Evolutionary conservation across 2,113 vertebrate species (phyloP).

Genomic region (Amphiprion percula): DNA sequence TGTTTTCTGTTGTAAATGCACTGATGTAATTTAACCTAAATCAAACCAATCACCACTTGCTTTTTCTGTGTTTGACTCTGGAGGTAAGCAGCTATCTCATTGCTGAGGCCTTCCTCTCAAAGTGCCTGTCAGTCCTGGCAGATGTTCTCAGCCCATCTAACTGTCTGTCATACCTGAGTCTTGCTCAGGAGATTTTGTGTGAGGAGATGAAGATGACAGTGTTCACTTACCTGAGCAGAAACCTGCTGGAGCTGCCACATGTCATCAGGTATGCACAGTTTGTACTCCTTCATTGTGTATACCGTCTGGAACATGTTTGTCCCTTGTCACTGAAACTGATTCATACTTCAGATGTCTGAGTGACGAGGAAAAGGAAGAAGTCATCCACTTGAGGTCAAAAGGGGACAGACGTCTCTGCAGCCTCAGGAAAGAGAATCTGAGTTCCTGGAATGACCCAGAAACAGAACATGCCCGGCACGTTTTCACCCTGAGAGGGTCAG

Average conservation of each 20-base stretch:
- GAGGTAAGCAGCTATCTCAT: conserved; percentile 83
- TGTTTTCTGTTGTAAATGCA: neutral
- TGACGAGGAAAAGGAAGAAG: conserved; percentile 54
- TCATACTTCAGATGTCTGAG: conserved; percentile 58
- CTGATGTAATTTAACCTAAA: neutral
- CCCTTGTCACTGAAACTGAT: neutral
- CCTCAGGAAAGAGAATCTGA: conserved; percentile 85
- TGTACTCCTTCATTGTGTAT: neutral
- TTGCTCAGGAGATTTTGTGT: conserved; percentile 81
- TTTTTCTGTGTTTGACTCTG: conserved; percentile 2
- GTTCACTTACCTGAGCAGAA: conserved; percentile 78
- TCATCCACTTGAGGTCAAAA: conserved; percentile 67
- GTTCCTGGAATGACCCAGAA: conserved; percentile 64
- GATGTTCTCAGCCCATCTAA: conserved; percentile 72
- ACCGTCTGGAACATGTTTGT: neutral
- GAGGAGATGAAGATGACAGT: conserved; percentile 77
- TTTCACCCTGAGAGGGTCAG: conserved; percentile 67
- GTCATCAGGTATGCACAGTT: conserved; percentile 61
- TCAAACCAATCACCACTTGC: neutral
- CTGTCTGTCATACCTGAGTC: conserved; percentile 77
- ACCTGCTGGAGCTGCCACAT: conserved; percentile 80
- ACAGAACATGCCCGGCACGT: conserved; percentile 69
- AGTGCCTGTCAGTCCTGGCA: conserved; percentile 73
- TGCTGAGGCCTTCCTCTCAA: conserved; percentile 75
- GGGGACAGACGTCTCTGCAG: conserved; percentile 75